Evolutionary conservation across 2,797 vertebrate species (phyloP), one percentile per base, ranked within the genome.

Genomic region (Vultur gryphus): DNA sequence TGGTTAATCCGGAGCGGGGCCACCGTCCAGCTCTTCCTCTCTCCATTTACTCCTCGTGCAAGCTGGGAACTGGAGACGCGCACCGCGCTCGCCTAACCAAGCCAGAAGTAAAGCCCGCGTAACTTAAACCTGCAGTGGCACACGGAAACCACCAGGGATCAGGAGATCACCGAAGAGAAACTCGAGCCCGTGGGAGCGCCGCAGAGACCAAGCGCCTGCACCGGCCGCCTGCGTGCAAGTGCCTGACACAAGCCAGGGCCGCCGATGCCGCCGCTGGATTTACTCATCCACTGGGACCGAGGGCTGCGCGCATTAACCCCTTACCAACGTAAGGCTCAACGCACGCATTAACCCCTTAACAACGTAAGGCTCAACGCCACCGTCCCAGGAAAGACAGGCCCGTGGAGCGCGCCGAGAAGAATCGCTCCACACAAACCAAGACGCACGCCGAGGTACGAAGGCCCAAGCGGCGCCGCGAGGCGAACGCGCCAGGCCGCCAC

Each of bases 1-100:
- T 3, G 9, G 33, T 20, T 12, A 11, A 4, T 0, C 8, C 1
- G 19, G 9, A 11, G n/a, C 13, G 14, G 11, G 16, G 35, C 73
- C 24, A 10, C 5, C 41, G 8, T 5, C 35, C 21, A 2, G 7
- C 17, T 2, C n/a, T n/a, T 4, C 29, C 10, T 4, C n/a, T 28
- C 59, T 28, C n/a, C 54, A 1, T 6, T 9, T 11, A 14, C 58
- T 21, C 15, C 29, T 7, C 5, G 2, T 4, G 15, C 35, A 4
- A 26, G 25, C 24, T 3, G 58, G 33, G 7, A 23, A 5, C 18
- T 2, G 31, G 13, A 4, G 44, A 7, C 2, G 1, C 2, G 28
- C 64, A 5, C 33, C 2, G 44, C 65, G 0, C 65, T 8, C 18
- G 2, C 43, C 64, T 7, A 2, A 5, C n/a, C 28, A 1, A 7